phyloP scores from a whole-genome alignment of 2,888 invertebrate species.

The Monochamus alternatus region DNA sequence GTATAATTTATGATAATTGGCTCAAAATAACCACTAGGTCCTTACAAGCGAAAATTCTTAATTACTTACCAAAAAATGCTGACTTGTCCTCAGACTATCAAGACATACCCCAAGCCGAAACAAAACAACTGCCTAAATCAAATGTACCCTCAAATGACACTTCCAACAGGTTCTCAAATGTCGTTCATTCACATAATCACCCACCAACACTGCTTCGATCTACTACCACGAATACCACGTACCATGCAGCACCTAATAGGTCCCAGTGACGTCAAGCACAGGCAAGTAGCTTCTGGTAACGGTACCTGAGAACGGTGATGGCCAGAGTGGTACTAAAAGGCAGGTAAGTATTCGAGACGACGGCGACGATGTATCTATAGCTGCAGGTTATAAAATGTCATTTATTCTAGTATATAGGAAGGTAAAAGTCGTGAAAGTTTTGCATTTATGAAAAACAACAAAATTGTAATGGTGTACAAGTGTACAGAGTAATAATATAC shows the following conservation, averaged over 20 bases:
- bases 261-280: slow-evolving; percentile 40
- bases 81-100: background rate
- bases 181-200: slow-evolving; percentile 44
- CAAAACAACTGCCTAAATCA: background rate
- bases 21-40: too few relatives aligned
- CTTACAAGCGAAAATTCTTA: too few relatives aligned
- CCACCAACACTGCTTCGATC: slow-evolving; percentile 14
- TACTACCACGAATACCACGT: slow-evolving; percentile 17
- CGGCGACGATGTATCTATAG: background rate
- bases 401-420: too few relatives aligned
- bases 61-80: too few relatives aligned
- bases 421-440: too few relatives aligned
- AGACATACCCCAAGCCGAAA: background rate
- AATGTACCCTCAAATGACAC: slow-evolving; percentile 29
- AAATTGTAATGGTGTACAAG: too few relatives aligned
- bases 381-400: too few relatives aligned
- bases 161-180: background rate
- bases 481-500: too few relatives aligned
- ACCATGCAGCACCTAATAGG: slow-evolving; percentile 35
- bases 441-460: too few relatives aligned
- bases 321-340: slow-evolving; percentile 50
- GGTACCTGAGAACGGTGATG: slow-evolving; percentile 55
- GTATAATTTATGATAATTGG: too few relatives aligned
- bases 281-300: slow-evolving; percentile 49
- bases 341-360: slow-evolving; percentile 37